Base-by-base conservation (phyloP, 2,113 vertebrate species). In the Phyllopteryx taeniolatus region DNA sequence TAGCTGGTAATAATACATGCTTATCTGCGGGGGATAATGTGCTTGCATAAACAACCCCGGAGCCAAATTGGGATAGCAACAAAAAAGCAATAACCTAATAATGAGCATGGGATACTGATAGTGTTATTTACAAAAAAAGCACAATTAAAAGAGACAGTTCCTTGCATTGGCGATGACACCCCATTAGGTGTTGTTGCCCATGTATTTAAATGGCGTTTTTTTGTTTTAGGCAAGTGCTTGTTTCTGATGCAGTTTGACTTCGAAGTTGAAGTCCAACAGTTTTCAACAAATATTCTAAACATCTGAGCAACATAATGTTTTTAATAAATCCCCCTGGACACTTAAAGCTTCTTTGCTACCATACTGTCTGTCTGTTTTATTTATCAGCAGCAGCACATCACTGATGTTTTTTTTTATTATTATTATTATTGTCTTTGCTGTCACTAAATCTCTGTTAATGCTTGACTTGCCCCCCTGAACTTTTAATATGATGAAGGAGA, bases 371-470 rank as follows among this genome's bases (percentile, higher is more conserved):
- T 49, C 73, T 74, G 53, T 75, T 75, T 22, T 80, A 74, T 79
- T 85, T 86, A 86, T 90, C 83, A 74, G 78, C 80, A 71, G 73
- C 72, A 57, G 68, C 74, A 79, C 71, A 82, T 88, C 79, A 80
- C 78, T 73, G 63, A 73, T 57, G 15, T 42, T 53, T n/a, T 54
- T 19, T 19, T 2, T 19, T 49, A 5, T 53, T 53, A 8, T 56
- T 35, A 35, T 61, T 82, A 81, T 88, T 77, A 82, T 68, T 3
- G 72, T 75, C 78, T 82, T 72, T 75, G 71, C 81, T 83, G 65
- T 72, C 80, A 80, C 76, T 68, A 11, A 60, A 71, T 71, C 86
- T 76, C 73, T 71, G 73, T 75, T 83, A 51, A 71, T 71, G 75
- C 71, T 74, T 17, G 75, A 73, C 78, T 74, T 59, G 49, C 42